Base-by-base conservation (phyloP, 2,113 vertebrate species). In the Bujurquina vittata region DNA sequence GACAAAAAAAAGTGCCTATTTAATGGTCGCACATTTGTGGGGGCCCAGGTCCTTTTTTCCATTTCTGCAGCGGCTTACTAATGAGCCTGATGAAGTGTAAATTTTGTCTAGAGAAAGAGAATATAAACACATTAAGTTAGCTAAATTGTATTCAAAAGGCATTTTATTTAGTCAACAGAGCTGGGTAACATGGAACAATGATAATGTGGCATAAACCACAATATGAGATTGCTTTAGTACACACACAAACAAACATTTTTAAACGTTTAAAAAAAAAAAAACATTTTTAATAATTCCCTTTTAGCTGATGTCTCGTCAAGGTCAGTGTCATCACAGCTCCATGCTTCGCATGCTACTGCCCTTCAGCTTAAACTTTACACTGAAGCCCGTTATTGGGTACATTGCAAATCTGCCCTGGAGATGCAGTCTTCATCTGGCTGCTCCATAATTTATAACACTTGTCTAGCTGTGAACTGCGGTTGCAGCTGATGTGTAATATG, bases 401-500 rank as follows among this genome's bases (percentile, higher is more conserved):
- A 75, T 83, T 77, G 88, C 59, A 80, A 59, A 58, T 82, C 54
- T 37, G 63, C 87, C 86, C 87, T 14, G 57, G 91, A 91, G 91
- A 90, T 73, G 63, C 63, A 57, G 75, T 91, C 86, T 63, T 81
- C 77, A 85, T 86, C 83, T 83, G 60, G 72, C 87, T 90, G 77
- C 89, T 91, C 63, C 87, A 92, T 94, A 88, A 94, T 94, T 94
- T 91, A 93, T 92, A 83, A 82, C 60, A 54, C 86, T 80, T 85
- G 80, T 90, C 87, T 87, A 58, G 37, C 77, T 46, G 81, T 87
- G 84, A 87, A 86, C 77, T 79, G 85, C 43, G 63, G 60, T 84
- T 22, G 67, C 74, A 23, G 65, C 82, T 80, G 89, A 88, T 88
- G 90, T 90, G 89, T 93, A 90, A 91, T 93, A 90, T 88, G 58